phyloP scores from a whole-genome alignment of 2,113 vertebrate genomes.

The Bagarius yarrelli region DNA sequence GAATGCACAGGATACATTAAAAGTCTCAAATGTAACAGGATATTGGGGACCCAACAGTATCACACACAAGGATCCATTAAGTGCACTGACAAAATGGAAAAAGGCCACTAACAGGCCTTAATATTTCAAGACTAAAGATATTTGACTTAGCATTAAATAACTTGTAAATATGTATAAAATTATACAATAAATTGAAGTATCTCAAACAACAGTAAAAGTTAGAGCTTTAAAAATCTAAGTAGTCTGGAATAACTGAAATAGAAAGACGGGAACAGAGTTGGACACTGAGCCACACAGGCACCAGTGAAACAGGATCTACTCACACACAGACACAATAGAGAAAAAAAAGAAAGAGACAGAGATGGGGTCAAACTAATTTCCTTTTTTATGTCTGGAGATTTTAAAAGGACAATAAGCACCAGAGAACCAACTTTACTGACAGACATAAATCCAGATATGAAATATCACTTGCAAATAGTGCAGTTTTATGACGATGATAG shows the following conservation, averaged over 20 bases:
- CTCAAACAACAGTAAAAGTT: conserved; percentile 18
- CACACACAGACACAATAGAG: background rate
- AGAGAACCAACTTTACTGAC: background rate
- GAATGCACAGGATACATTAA: background rate
- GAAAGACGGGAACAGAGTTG: conserved; percentile 33
- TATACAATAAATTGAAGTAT: background rate
- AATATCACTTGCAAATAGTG: conserved; percentile 29
- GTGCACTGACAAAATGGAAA: background rate
- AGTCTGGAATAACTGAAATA: conserved; percentile 27
- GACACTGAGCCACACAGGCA: conserved; percentile 46
- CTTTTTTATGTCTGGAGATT: conserved; percentile 2
- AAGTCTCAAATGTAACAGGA: background rate
- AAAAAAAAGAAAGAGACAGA: conserved; percentile 2
- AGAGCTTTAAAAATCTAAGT: background rate
- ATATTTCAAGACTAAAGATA: background rate
- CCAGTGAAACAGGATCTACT: conserved; percentile 53
- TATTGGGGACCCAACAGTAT: background rate
- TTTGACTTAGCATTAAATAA: conserved; percentile 3
- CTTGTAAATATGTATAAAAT: background rate
- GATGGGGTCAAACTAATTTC: conserved; percentile 16
- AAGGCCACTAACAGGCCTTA: background rate
- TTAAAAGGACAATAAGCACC: conserved; percentile 3
- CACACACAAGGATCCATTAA: background rate
- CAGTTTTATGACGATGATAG: conserved; percentile 43
- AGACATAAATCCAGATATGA: background rate